Conservation (phyloP, 2,797 vertebrate species). For the Taenioides sp. region DNA sequence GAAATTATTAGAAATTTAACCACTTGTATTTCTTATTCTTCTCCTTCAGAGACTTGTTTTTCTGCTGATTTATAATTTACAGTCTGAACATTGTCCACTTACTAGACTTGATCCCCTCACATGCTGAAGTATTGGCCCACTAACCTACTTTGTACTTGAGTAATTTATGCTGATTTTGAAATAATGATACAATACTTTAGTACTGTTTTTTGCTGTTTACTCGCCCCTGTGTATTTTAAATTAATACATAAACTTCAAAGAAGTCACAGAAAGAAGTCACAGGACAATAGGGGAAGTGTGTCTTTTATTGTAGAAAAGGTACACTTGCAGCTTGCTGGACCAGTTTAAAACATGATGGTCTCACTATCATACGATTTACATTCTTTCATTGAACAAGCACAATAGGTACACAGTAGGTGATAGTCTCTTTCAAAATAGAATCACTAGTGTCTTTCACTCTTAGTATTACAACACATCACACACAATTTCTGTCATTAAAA, state of each 20-base stretch:
- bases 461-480: neutral
- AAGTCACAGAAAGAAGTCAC: too few species aligned
- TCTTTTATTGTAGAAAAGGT: slow-evolving; percentile 21
- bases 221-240: neutral
- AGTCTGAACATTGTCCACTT: too few species aligned
- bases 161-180: neutral
- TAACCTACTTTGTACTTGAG: neutral
- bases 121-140: too few species aligned
- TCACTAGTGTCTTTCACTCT: neutral
- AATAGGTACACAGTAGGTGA: slow-evolving; percentile 24
- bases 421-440: slow-evolving; percentile 5
- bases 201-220: neutral
- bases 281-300: too few species aligned
- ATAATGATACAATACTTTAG: too few species aligned
- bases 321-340: slow-evolving; percentile 39
- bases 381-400: slow-evolving; percentile 36
- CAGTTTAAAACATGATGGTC: slow-evolving; percentile 24
- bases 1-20: too few species aligned
- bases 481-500: slow-evolving; percentile 16
- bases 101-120: too few species aligned
- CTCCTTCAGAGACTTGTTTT: too few species aligned
- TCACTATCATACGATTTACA: neutral
- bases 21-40: too few species aligned
- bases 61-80: too few species aligned
- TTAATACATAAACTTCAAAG: neutral